Evolutionary conservation across 2,888 invertebrate species (phyloP).

Genomic region (Sisyra nigra): DNA sequence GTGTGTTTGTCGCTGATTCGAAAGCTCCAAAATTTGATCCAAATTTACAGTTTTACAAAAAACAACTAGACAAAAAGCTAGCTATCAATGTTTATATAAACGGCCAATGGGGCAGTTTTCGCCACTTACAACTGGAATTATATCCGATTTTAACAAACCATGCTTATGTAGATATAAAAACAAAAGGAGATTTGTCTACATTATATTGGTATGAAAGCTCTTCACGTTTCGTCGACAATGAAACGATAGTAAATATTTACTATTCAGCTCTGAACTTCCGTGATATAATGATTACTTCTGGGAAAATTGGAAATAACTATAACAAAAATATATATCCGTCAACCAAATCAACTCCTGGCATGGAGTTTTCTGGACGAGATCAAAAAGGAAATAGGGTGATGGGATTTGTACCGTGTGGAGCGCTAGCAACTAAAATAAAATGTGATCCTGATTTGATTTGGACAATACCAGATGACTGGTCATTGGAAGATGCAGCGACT

Average conservation of each 20-base stretch:
- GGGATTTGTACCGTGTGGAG: constrained; percentile 31
- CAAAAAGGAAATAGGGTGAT: constrained; percentile 20
- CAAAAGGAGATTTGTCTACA: constrained; percentile 74
- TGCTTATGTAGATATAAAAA: constrained; percentile 49
- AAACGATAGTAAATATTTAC: constrained; percentile 14
- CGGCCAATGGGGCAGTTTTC: constrained; percentile 33
- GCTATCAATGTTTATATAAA: constrained; percentile 61
- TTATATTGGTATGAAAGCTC: constrained; percentile 65
- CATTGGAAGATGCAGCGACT: constrained; percentile 56
- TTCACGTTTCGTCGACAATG: constrained; percentile 19
- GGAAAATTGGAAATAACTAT: constrained; percentile 37
- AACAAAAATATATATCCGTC: constrained; percentile 19
- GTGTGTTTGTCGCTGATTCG: constrained; percentile 44
- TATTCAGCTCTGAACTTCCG: constrained; percentile 39
- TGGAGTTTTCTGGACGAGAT: constrained; percentile 38
- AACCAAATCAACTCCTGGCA: constrained; percentile 44
- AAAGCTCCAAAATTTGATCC: constrained; percentile 48
- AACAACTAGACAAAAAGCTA: constrained; percentile 54
- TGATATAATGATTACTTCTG: constrained; percentile 42
- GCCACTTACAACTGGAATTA: constrained; percentile 52
- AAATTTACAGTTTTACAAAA: constrained; percentile 42
- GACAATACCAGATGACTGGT: constrained; percentile 57
- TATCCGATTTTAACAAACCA: constrained; percentile 66
- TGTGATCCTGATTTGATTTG: constrained; percentile 35
- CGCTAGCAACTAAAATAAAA: constrained; percentile 36